phyloP scores from a whole-genome alignment of 2,797 vertebrate genomes.

The Odontamblyopus lacepedii region DNA sequence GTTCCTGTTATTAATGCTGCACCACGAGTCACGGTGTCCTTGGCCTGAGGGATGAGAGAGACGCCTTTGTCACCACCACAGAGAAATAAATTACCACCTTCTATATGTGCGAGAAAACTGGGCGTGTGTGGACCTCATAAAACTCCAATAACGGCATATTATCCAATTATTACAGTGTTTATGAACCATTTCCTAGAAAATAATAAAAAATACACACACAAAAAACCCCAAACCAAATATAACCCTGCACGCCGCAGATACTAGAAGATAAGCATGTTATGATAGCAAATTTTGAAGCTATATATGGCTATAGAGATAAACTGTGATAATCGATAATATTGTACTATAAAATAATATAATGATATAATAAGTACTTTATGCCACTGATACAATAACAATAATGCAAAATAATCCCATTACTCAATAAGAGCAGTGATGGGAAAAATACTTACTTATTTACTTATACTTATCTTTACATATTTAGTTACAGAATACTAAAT shows the following conservation, averaged over 20 bases:
- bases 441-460: no score
- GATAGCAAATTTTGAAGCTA: no score
- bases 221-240: not conserved
- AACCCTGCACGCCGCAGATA: not conserved
- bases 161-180: constrained; percentile 24
- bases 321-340: no score
- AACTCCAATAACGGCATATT: constrained; percentile 12
- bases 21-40: constrained; percentile 45
- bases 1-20: constrained; percentile 40
- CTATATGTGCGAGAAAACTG: constrained; percentile 25
- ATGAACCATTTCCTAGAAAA: constrained; percentile 12
- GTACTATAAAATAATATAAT: no score
- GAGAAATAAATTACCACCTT: constrained; percentile 44
- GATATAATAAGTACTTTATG: no score
- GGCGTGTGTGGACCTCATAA: constrained; percentile 20
- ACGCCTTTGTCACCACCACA: constrained; percentile 16
- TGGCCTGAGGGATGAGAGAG: constrained; percentile 24
- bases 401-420: no score
- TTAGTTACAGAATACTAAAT: no score
- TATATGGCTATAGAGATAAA: no score
- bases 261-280: constrained; percentile 1
- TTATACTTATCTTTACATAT: no score
- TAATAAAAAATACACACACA: constrained; percentile 2
- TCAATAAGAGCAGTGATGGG: no score
- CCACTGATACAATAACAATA: no score